These are phyloP conservation scores for Amphiura filiformis DNA, from an alignment of 35 echinoderm and acorn worm species.

Conservation along the genomic window DNA sequence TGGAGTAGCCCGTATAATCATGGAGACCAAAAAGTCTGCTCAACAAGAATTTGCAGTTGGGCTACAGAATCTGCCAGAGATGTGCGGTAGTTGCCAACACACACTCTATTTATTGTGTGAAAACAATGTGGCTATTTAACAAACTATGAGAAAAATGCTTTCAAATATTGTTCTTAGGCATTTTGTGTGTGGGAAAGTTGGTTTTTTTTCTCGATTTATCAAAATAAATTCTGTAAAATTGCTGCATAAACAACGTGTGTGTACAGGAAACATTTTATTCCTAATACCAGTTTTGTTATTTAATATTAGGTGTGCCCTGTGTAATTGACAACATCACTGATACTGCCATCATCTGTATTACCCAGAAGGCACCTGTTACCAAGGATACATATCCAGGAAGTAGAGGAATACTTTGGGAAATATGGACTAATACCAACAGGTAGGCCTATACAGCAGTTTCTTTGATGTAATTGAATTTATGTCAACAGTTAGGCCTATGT, in stretches of 20 bases:
- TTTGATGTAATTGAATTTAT: background rate
- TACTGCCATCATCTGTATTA: background rate
- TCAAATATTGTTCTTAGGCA: background rate
- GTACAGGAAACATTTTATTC: background rate
- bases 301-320: slow-evolving; percentile 1
- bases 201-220: background rate
- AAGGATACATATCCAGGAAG: slow-evolving; percentile 4
- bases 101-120: background rate
- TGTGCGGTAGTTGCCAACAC: too few species aligned
- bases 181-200: background rate
- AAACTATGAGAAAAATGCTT: background rate
- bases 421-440: background rate
- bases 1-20: too few species aligned
- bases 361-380: background rate
- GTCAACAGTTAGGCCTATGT: background rate
- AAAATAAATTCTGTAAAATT: background rate
- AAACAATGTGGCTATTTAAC: background rate
- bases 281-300: background rate
- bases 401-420: slow-evolving; percentile 18
- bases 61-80: too few species aligned
- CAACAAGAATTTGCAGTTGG: too few species aligned
- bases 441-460: slow-evolving; percentile 4
- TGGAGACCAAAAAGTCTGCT: too few species aligned
- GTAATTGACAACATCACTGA: slow-evolving; percentile 1
- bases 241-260: background rate